Base-by-base conservation (phyloP, 2,797 vertebrate species). In the Psittacula derbiana region DNA sequence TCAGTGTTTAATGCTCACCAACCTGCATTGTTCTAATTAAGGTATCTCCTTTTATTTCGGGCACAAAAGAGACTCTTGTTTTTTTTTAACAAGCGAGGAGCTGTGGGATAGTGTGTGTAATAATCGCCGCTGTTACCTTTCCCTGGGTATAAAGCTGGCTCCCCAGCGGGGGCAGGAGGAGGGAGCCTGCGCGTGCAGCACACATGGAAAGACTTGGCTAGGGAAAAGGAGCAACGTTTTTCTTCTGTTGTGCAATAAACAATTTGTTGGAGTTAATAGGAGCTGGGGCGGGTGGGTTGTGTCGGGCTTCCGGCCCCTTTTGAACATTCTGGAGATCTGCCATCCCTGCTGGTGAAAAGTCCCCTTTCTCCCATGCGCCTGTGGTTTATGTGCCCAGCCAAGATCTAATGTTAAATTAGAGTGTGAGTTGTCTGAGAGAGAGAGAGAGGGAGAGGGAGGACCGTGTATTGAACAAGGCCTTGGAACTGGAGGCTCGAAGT, bases 1-100 rank as follows among this genome's bases (percentile, higher is more conserved):
- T 96, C 83, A 49, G 94, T 96, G 94, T 97, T 97, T 97, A 96
- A 96, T 97, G 96, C 97, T 96, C 92, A 96, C 96, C 75, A 97
- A 96, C 96, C 97, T 97, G 97, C 98, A 97, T 98, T 98, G 96
- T 98, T 98, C 98, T 98, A 98, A 98, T 98, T 98, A 98, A 98
- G 93, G 96, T 97, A 97, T 97, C 96, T 96, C 97, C 95, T 96
- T 97, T 97, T 97, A 97, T 97, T 97, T 97, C 58, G 52, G 91
- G 96, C 91, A 96, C 94, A 97, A 96, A 97, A 96, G 96, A 95
- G 96, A 90, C 86, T 92, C 92, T 95, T 96, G 95, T 95, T 96
- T 96, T 96, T 96, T 96, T 97, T 93, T 97, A 97, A 97, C 95
- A 93, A 96, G 96, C 92, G 78, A 96, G 96, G 93, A 97, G 94